These are phyloP conservation scores for Poeciliopsis infans DNA, from an alignment of 2,797 vertebrate species.

Conservation along the genomic window DNA sequence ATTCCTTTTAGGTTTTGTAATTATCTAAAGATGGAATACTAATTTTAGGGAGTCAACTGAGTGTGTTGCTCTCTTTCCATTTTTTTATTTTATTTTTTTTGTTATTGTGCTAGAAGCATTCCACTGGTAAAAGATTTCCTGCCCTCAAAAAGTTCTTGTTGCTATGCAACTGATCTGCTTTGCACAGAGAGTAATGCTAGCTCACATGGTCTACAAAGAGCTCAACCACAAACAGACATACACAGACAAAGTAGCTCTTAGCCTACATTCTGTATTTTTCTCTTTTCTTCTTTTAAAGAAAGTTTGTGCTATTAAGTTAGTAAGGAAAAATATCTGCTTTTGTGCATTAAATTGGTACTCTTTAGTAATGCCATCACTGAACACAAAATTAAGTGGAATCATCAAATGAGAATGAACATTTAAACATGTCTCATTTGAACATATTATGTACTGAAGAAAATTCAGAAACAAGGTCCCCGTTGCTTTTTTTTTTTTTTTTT, in stretches of 20 bases:
- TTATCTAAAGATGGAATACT: not conserved
- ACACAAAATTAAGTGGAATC: not conserved
- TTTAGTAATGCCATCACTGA: not conserved
- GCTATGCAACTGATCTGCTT: constrained; percentile 85
- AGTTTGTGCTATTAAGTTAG: constrained; percentile 39
- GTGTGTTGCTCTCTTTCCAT: constrained; percentile 43
- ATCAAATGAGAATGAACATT: not conserved
- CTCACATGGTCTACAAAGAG: constrained; percentile 61
- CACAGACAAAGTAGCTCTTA: constrained; percentile 44
- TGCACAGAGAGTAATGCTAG: constrained; percentile 73
- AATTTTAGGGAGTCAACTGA: constrained; percentile 23
- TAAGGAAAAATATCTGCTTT: not conserved
- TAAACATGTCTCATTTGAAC: not conserved
- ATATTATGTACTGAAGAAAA: not conserved
- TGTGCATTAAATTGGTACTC: not conserved
- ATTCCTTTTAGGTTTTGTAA: constrained; percentile 7
- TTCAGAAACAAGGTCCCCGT: not conserved
- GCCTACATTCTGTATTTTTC: constrained; percentile 51
- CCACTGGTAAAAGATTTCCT: constrained; percentile 77
- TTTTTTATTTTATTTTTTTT: constrained; percentile 28
- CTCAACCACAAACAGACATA: constrained; percentile 29
- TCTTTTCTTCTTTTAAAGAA: constrained; percentile 24
- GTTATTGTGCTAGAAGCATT: constrained; percentile 76
- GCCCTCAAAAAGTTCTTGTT: constrained; percentile 81
- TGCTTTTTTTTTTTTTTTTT: not conserved